Conservation (phyloP, 2,888 invertebrate species). For the Gymnosoma rotundatum region DNA sequence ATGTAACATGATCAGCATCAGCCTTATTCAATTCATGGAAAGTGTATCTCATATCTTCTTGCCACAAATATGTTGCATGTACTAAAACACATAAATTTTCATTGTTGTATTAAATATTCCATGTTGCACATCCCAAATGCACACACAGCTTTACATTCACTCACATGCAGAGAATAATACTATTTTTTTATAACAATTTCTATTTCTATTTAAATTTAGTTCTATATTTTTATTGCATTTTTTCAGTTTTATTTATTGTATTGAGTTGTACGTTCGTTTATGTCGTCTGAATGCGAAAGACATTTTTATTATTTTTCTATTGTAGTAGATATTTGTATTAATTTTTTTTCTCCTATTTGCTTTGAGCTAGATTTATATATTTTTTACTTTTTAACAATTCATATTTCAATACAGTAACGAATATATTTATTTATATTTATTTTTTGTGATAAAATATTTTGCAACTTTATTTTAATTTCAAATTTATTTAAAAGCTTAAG, state of each 20-base stretch:
- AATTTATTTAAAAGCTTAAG: slow-evolving; percentile 46
- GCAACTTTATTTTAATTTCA: slow-evolving; percentile 5
- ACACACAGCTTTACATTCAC: neutral
- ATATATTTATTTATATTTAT: slow-evolving; percentile 19
- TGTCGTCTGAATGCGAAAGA: slow-evolving; percentile 46
- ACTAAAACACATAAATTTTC: neutral
- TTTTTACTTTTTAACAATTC: slow-evolving; percentile 36
- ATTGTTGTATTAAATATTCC: neutral
- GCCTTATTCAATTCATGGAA: neutral
- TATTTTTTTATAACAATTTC: slow-evolving; percentile 8
- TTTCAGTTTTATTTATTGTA: slow-evolving; percentile 7
- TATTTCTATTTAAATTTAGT: slow-evolving; percentile 18
- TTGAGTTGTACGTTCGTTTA: neutral
- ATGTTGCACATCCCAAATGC: slow-evolving; percentile 10
- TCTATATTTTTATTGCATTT: slow-evolving; percentile 1
- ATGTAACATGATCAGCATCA: neutral
- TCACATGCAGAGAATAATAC: neutral
- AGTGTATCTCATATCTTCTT: neutral
- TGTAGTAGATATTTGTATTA: slow-evolving; percentile 23
- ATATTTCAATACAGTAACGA: slow-evolving; percentile 41
- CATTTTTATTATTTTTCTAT: slow-evolving; percentile 38
- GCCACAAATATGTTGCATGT: neutral
- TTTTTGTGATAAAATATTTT: slow-evolving; percentile 8
- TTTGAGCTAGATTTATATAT: slow-evolving; percentile 35
- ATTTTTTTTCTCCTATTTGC: neutral